Conservation (phyloP, 2,888 invertebrate genomes). For the Andrena fulva region DNA sequence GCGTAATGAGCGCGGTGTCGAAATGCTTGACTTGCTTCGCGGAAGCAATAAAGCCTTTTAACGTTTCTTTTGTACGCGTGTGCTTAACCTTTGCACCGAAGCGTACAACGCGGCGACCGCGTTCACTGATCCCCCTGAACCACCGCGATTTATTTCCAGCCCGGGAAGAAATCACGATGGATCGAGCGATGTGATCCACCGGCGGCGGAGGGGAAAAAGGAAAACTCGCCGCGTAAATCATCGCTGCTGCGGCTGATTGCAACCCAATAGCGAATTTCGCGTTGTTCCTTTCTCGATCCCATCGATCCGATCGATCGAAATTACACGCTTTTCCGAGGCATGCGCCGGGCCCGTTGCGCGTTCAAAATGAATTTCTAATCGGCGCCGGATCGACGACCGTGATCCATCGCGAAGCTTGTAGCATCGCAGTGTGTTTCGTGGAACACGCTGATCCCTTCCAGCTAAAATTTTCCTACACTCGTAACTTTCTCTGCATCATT, state of each 20-base stretch:
- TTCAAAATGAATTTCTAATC: conserved; percentile 40
- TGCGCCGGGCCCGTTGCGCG: background rate
- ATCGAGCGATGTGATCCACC: conserved; percentile 33
- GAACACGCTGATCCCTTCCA: background rate
- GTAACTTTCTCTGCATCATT: too few species aligned
- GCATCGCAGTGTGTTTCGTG: background rate
- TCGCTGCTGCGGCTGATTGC: conserved; percentile 1
- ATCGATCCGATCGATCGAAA: conserved; percentile 13
- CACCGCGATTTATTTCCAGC: conserved; percentile 35
- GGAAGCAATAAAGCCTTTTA: conserved; percentile 69
- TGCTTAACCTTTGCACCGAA: conserved; percentile 65
- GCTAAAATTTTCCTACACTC: too few species aligned
- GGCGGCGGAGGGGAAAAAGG: background rate
- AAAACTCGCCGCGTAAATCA: conserved; percentile 29
- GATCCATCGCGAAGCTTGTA: background rate
- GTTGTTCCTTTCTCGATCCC: conserved; percentile 10
- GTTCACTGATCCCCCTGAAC: conserved; percentile 36
- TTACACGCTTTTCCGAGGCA: conserved; percentile 23
- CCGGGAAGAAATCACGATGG: conserved; percentile 23
- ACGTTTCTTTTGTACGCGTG: conserved; percentile 58
- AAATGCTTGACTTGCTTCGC: conserved; percentile 65
- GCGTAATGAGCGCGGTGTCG: conserved; percentile 48
- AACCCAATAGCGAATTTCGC: conserved; percentile 1
- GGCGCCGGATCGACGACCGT: conserved; percentile 12
- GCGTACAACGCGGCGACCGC: conserved; percentile 16